Conservation (phyloP, 2,113 vertebrate species). For the Panthera uncia region DNA sequence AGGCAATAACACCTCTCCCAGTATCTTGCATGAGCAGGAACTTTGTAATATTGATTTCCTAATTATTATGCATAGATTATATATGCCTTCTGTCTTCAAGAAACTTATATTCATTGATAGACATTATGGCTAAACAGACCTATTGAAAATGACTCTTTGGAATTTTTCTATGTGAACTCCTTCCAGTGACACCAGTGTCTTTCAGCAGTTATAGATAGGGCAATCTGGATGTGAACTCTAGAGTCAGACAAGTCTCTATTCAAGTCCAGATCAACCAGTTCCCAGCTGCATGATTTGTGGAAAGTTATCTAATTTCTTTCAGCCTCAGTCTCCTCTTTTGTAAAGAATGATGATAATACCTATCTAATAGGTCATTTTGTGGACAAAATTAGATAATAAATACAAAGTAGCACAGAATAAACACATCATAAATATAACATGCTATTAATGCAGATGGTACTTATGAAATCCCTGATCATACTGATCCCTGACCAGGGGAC, state of each 20-base stretch:
- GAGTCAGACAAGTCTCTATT: not conserved
- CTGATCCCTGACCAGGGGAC: not conserved
- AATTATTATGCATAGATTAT: not conserved
- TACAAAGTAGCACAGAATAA: constrained; percentile 8
- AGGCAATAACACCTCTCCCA: not conserved
- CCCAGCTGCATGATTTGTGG: not conserved
- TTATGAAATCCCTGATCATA: not conserved
- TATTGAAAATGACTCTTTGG: not conserved
- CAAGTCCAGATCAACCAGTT: not conserved
- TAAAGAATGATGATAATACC: not conserved
- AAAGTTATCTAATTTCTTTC: constrained; percentile 15
- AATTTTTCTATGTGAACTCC: not conserved
- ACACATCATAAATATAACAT: not conserved
- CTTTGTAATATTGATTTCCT: not conserved
- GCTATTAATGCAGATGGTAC: not conserved
- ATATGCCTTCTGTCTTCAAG: not conserved
- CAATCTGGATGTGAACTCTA: not conserved
- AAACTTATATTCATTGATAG: not conserved
- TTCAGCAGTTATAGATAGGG: not conserved
- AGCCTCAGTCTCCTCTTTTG: not conserved
- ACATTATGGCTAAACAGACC: not conserved
- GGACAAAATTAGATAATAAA: not conserved
- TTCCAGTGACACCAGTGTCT: not conserved
- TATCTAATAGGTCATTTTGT: not conserved
- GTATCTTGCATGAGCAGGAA: not conserved